Evolutionary conservation across 2,888 invertebrate genomes (phyloP), one percentile per base, ranked within the genome.

Genomic region (Caenorhabditis auriculariae): DNA sequence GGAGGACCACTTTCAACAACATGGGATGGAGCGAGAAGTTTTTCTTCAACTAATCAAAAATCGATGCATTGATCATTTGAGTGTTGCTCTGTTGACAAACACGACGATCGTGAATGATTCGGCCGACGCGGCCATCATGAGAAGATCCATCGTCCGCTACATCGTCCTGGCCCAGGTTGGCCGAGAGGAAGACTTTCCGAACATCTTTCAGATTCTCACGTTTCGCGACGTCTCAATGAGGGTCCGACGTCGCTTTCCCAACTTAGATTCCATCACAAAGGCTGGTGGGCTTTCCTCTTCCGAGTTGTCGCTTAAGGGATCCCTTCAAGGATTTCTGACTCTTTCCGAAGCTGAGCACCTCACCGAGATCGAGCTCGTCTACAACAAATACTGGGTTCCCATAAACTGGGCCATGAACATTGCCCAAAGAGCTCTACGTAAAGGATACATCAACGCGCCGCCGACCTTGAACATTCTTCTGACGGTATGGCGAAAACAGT

Each of bases 381-480:
- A 70, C 52, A 69, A 66, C 45, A 79, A 79, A 57, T 76, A 77
- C 44, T 78, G 78, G 78, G 66, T 77, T 5, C 78, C 78, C 1
- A 54, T 75, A 23, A 72, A 77, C 43, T 78, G 78, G 77, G 61
- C 66, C 7, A 43, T 54, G 5, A n/a, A 39, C 1, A 29, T 60
- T 7, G 52, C 55, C 7, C 49, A 53, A 26, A 47, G 21, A 35
- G 59, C 48, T 28, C 35, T 32, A 35, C 26, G 28, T 9, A 24
- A 54, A 46, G 53, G 60, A 38, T 49, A 42, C 44, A 24, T 52
- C 9, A 15, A 46, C 4, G 49, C 48, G 26, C 29, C 56, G 3
- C 61, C 61, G 9, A 56, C 47, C 6, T 12, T 47, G 42, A 23
- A 43, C 12, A 12, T 28, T 17, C 24, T 60, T 23, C 42, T 51